A percentile compares a stretch with the other conserved stretches of the same genome.
Evolutionary conservation across 2,113 vertebrate species (phyloP).

Genomic region (Etheostoma spectabile): DNA sequence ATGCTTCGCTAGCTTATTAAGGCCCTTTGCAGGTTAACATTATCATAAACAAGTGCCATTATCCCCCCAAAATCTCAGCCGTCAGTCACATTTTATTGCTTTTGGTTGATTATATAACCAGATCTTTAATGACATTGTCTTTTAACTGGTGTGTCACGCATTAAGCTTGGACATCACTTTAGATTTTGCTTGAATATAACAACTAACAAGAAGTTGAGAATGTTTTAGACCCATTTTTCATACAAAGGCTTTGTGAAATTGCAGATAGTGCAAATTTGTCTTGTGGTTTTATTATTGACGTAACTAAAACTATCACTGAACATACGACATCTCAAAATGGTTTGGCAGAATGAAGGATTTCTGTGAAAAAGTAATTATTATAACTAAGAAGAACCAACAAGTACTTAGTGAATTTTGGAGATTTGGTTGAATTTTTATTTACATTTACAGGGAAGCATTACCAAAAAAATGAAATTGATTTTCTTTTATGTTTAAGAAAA

Average conservation of each 20-base stretch:
- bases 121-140: background rate
- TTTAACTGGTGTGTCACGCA: background rate
- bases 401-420: background rate
- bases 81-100: background rate
- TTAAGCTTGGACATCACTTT: background rate
- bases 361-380: background rate
- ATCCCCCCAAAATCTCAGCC: background rate
- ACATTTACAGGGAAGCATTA: background rate
- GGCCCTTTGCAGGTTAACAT: background rate
- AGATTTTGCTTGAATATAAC: no score
- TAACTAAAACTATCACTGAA: background rate
- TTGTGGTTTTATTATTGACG: background rate
- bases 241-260: background rate
- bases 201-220: background rate
- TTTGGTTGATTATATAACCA: background rate
- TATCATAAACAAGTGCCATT: background rate
- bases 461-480: background rate
- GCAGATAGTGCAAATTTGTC: background rate
- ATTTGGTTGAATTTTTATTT: constrained; percentile 3
- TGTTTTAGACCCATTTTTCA: background rate
- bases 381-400: background rate
- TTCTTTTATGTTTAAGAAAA: background rate
- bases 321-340: background rate
- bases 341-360: background rate
- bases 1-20: background rate